Percentiles rank a stretch among this genome's conserved stretches.
These are phyloP conservation scores for Phaonia tiefii DNA, from an alignment of 2,888 invertebrate genomes.

Conservation along the genomic window DNA sequence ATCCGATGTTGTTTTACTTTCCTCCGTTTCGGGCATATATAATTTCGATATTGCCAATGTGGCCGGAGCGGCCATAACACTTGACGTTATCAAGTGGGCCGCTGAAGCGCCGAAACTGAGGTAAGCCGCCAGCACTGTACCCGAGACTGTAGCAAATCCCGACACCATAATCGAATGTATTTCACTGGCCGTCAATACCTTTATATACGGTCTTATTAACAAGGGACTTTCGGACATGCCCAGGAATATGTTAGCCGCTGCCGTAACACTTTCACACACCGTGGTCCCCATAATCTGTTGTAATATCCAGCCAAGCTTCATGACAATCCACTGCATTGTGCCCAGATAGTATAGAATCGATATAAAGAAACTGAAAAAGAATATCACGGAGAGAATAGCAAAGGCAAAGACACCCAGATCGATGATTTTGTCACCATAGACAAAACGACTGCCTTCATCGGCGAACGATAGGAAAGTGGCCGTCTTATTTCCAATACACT, in stretches of 20 bases:
- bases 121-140: slow-evolving; percentile 95
- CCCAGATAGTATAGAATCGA: slow-evolving; percentile 94
- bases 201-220: slow-evolving; percentile 92
- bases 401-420: slow-evolving; percentile 89
- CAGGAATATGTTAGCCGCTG: slow-evolving; percentile 96
- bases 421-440: slow-evolving; percentile 88
- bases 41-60: slow-evolving; percentile 94
- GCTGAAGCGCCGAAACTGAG: slow-evolving; percentile 94
- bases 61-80: slow-evolving; percentile 98
- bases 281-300: slow-evolving; percentile 90
- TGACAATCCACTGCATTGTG: slow-evolving; percentile 91
- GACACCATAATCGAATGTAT: slow-evolving; percentile 96
- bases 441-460: slow-evolving; percentile 90
- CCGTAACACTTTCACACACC: slow-evolving; percentile 95
- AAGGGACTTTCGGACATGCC: slow-evolving; percentile 96
- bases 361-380: slow-evolving; percentile 95
- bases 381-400: slow-evolving; percentile 93
- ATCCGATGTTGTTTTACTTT: slow-evolving; percentile 87
- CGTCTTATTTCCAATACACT: slow-evolving; percentile 84
- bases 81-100: slow-evolving; percentile 93
- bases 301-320: slow-evolving; percentile 89
- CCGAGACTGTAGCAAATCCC: slow-evolving; percentile 97
- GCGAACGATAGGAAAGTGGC: slow-evolving; percentile 90
- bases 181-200: slow-evolving; percentile 92
- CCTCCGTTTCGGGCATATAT: slow-evolving; percentile 94